phyloP scores from a whole-genome alignment of 1,140 invertebrate species.

The Cryptotermes secundus region DNA sequence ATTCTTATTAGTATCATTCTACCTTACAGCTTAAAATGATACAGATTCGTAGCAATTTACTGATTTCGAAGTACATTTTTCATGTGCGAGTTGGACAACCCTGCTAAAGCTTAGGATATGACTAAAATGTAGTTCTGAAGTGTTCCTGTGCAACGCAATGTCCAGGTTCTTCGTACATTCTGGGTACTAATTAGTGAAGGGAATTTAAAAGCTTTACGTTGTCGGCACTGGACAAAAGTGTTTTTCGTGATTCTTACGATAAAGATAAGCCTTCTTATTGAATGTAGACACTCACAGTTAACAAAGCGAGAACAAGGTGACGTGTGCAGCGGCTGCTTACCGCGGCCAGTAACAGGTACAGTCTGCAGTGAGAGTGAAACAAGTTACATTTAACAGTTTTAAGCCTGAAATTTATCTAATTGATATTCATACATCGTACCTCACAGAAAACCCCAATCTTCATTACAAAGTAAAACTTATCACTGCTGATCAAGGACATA shows the following conservation, averaged over 20 bases:
- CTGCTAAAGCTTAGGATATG: not conserved
- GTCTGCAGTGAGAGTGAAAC: not conserved
- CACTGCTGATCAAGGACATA: too few relatives aligned
- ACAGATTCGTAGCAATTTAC: too few relatives aligned
- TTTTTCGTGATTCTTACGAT: not conserved
- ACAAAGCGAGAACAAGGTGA: not conserved
- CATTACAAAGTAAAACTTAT: too few relatives aligned
- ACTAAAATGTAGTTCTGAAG: not conserved
- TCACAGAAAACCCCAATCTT: too few relatives aligned
- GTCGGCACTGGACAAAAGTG: conserved; percentile 3
- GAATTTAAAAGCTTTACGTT: conserved; percentile 3
- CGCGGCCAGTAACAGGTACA: not conserved
- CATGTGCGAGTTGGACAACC: not conserved
- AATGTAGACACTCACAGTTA: not conserved
- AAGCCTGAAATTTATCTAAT: too few relatives aligned
- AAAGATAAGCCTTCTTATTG: not conserved
- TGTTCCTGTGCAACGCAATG: not conserved
- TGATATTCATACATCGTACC: too few relatives aligned
- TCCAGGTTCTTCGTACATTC: not conserved
- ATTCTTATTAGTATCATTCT: too few relatives aligned
- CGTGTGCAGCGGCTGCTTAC: not conserved
- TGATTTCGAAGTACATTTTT: not conserved
- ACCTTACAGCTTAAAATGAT: too few relatives aligned
- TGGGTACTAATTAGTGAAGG: not conserved
- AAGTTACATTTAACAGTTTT: too few relatives aligned